These are phyloP conservation scores for Phorcus lineatus DNA, from an alignment of 2,888 invertebrate species.

Conservation along the genomic window DNA sequence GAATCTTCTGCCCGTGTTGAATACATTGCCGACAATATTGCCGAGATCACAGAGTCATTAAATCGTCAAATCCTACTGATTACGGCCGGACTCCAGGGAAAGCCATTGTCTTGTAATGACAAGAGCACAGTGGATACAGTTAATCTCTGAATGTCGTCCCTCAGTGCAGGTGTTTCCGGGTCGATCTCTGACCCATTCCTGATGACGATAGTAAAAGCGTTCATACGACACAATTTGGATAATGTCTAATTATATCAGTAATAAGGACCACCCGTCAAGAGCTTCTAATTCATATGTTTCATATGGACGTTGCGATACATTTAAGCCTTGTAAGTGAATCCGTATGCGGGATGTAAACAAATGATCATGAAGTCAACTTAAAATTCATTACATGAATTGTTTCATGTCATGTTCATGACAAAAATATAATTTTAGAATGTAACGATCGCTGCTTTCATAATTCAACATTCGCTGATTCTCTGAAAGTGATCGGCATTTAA, in stretches of 20 bases:
- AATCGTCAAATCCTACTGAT: background rate
- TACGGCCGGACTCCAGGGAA: background rate
- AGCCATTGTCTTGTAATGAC: conserved; percentile 1
- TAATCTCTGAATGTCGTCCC: background rate
- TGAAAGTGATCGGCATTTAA: too few relatives aligned
- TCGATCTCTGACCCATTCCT: background rate
- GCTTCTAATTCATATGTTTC: too few relatives aligned
- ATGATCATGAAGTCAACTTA: too few relatives aligned
- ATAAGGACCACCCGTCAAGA: too few relatives aligned
- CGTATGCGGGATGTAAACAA: too few relatives aligned
- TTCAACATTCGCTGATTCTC: too few relatives aligned
- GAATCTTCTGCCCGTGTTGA: background rate
- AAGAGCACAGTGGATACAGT: background rate
- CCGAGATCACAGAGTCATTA: background rate
- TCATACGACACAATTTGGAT: background rate
- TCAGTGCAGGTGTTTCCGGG: background rate
- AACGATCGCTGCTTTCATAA: too few relatives aligned
- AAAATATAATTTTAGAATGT: too few relatives aligned
- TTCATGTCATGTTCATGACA: too few relatives aligned
- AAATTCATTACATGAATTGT: too few relatives aligned
- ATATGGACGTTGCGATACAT: too few relatives aligned
- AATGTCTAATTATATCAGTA: background rate
- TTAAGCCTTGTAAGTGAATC: too few relatives aligned
- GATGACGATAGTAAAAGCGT: background rate
- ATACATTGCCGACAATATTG: background rate